phyloP scores from a whole-genome alignment of 2,888 invertebrate genomes.

The Zaprionus obscuricornis region DNA sequence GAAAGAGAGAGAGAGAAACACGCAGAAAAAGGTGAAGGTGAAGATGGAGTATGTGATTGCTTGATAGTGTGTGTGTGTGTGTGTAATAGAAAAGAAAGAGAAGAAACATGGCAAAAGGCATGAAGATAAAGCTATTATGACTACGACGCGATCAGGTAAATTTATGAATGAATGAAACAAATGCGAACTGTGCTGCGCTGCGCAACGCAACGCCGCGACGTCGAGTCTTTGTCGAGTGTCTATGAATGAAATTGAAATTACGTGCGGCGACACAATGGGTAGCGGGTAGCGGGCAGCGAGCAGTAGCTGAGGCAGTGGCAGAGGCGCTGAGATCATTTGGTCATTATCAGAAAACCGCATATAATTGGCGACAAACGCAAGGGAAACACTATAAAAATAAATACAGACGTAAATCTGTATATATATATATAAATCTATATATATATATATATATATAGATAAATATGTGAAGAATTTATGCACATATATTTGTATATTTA shows the following conservation, averaged over 20 bases:
- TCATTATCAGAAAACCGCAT: constrained; percentile 79
- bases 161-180: constrained; percentile 71
- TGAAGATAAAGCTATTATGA: constrained; percentile 74
- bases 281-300: constrained; percentile 14
- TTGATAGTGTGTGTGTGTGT: constrained; percentile 9
- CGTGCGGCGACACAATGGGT: constrained; percentile 54
- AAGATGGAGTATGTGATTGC: neutral
- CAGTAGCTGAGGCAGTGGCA: neutral
- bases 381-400: constrained; percentile 14
- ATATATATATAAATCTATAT: neutral
- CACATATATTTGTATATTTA: neutral
- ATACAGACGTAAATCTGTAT: neutral
- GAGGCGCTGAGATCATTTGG: constrained; percentile 71
- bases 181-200: constrained; percentile 21
- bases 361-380: constrained; percentile 76
- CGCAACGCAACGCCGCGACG: constrained; percentile 25
- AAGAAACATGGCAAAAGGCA: constrained; percentile 38
- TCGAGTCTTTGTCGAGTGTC: constrained; percentile 38
- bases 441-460: neutral
- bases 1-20: constrained; percentile 10
- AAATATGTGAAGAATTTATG: neutral
- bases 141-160: constrained; percentile 72
- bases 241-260: constrained; percentile 79
- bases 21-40: neutral
- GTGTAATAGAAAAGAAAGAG: constrained; percentile 25